Evolutionary conservation across 1,140 invertebrate genomes (phyloP), one percentile per base, ranked within the genome.

Genomic region (Hetaerina americana): DNA sequence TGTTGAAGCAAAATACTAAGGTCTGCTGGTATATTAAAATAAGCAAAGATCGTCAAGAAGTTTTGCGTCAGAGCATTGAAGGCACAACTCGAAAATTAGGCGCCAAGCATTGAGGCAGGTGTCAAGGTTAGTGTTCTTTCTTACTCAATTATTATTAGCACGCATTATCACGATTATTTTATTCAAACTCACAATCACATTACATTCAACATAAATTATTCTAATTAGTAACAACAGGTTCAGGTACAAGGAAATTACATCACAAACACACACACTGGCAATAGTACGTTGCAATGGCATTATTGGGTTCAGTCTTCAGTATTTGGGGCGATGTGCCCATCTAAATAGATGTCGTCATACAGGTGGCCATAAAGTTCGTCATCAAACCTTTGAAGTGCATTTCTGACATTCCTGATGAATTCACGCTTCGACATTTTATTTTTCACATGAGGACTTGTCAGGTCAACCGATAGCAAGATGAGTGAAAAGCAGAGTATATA

Each of bases 341-440:
- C 77, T 25, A 85, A 75, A 76, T 85, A 85, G 29, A 86, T 80
- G 76, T 86, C 83, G 77, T 86, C 84, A 76, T 86, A 86, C 27
- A 85, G 77, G 76, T 85, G 82, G 26, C 84, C 84, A 27, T 80
- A 82, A 27, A 84, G 78, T 69, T 85, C 84, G 75, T 82, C 80
- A 75, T 82, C 81, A 8, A 83, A 77, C 24, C 76, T 77, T 6
- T 76, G 74, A n/a, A 82, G 76, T 28, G 84, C 84, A 70, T 81
- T 77, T 24, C 82, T 79, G 27, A 84, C 83, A 77, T 86, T 86
- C 66, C 83, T 79, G 75, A 86, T 86, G 74, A 85, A 86, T 75
- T 86, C 84, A 68, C 84, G 75, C 75, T 86, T 86, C 5, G 84
- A 85, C 84, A 86, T 85, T 77, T 86, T 86, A 78, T 86, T 86